Evolutionary conservation across 2,888 invertebrate species (phyloP).

Genomic region (Lasioglossum morio): DNA sequence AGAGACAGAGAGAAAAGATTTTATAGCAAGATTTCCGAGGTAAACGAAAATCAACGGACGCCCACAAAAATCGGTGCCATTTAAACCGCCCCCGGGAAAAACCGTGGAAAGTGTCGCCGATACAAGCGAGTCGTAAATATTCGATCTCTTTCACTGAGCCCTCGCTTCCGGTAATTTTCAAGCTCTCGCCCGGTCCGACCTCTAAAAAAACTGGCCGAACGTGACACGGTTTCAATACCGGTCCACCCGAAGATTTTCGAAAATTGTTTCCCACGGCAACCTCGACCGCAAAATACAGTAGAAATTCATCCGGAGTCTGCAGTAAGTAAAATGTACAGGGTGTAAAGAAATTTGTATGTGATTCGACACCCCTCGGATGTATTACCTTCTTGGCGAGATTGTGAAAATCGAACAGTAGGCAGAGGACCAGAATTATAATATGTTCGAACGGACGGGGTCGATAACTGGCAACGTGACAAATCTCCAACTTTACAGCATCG

Average conservation of each 20-base stretch:
- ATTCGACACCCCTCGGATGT: not conserved
- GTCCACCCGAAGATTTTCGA: not conserved
- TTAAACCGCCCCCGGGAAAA: conserved; percentile 11
- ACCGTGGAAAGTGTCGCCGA: conserved; percentile 25
- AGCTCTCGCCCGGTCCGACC: not conserved
- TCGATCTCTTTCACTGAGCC: not conserved
- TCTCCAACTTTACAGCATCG: not conserved
- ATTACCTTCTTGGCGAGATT: not conserved
- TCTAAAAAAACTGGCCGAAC: not conserved
- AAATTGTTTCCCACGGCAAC: not conserved
- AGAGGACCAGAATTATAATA: not conserved
- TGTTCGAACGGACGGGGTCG: not conserved
- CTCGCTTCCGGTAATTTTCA: conserved; percentile 6
- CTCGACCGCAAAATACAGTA: not conserved
- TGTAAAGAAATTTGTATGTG: no score
- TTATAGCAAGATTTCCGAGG: conserved; percentile 47
- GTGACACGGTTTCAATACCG: not conserved
- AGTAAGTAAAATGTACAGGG: not conserved
- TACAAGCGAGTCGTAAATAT: conserved; percentile 12
- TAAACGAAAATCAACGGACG: conserved; percentile 45
- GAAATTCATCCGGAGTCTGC: not conserved
- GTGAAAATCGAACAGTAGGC: not conserved
- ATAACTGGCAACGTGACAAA: not conserved
- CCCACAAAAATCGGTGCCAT: conserved; percentile 28
- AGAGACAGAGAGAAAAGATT: conserved; percentile 21